Percentiles rank a stretch among this genome's conserved stretches.
These are phyloP conservation scores for Chrysomela aeneicollis DNA, from an alignment of 2,888 invertebrate species.

Conservation along the genomic window DNA sequence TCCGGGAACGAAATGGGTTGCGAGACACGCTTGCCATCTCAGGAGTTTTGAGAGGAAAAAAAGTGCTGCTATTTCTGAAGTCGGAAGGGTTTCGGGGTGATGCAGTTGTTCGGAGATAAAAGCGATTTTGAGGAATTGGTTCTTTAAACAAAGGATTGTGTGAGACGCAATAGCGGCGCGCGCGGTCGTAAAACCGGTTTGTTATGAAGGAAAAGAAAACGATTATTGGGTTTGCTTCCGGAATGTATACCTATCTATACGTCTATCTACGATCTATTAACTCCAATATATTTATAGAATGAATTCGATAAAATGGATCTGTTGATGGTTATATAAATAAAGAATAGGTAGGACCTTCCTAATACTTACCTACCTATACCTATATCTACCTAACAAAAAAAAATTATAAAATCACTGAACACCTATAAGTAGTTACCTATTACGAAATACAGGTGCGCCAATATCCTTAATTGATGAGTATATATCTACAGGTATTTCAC, in stretches of 20 bases:
- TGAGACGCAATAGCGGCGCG: constrained; percentile 19
- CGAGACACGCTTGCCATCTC: constrained; percentile 56
- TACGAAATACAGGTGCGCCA: no score
- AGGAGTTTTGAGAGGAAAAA: constrained; percentile 48
- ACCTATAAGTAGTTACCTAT: no score
- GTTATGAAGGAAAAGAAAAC: not conserved
- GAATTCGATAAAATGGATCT: no score
- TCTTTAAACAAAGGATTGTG: constrained; percentile 33
- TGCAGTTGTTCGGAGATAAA: constrained; percentile 29
- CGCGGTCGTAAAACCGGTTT: constrained; percentile 26
- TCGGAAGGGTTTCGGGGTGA: constrained; percentile 27
- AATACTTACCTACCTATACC: no score
- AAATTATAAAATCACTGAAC: no score
- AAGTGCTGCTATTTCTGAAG: constrained; percentile 32
- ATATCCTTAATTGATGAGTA: no score
- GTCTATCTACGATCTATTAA: no score
- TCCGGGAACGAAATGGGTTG: constrained; percentile 62
- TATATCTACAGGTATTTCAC: no score
- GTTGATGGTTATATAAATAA: no score
- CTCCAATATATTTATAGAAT: no score
- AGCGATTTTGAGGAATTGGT: constrained; percentile 31
- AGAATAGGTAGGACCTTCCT: no score
- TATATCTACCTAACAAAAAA: no score
- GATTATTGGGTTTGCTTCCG: not conserved
- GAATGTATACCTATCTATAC: not conserved